Conservation (phyloP, 2,113 vertebrate genomes). For the Poeciliopsis prolifica region DNA sequence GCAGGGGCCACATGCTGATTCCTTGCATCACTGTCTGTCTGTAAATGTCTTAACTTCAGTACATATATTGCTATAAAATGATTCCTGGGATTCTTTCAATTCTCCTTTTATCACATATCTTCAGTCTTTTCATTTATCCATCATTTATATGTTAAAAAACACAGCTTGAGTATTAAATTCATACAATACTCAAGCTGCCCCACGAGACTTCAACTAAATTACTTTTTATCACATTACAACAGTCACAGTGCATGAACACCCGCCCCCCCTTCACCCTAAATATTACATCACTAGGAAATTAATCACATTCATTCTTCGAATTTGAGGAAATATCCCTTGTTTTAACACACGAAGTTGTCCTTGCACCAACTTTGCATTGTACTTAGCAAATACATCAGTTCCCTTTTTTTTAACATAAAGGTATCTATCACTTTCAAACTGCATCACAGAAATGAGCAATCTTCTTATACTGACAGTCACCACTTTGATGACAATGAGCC, state of each 20-base stretch:
- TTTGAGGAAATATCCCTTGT: constrained; percentile 32
- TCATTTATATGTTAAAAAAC: constrained; percentile 35
- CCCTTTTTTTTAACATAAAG: constrained; percentile 22
- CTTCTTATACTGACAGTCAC: constrained; percentile 30
- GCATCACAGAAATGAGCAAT: constrained; percentile 50
- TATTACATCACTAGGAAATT: constrained; percentile 57
- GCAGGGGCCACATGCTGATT: neutral
- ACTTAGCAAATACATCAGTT: constrained; percentile 50
- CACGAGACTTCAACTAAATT: constrained; percentile 59
- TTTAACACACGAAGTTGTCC: constrained; percentile 50
- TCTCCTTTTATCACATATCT: constrained; percentile 1
- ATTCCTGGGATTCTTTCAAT: neutral
- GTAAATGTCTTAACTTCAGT: neutral
- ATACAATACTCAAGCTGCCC: constrained; percentile 48
- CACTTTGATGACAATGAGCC: constrained; percentile 54
- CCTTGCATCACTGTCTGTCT: neutral
- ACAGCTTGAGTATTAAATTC: constrained; percentile 25
- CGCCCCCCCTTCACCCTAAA: constrained; percentile 29
- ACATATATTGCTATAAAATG: neutral
- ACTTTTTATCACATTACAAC: constrained; percentile 55
- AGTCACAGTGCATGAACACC: constrained; percentile 41
- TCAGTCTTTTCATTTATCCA: constrained; percentile 12
- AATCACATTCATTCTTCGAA: constrained; percentile 42
- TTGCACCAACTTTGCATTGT: constrained; percentile 33
- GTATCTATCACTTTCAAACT: constrained; percentile 42